Conservation (phyloP, 2,113 vertebrate species). For the Tachysurus vachellii region DNA sequence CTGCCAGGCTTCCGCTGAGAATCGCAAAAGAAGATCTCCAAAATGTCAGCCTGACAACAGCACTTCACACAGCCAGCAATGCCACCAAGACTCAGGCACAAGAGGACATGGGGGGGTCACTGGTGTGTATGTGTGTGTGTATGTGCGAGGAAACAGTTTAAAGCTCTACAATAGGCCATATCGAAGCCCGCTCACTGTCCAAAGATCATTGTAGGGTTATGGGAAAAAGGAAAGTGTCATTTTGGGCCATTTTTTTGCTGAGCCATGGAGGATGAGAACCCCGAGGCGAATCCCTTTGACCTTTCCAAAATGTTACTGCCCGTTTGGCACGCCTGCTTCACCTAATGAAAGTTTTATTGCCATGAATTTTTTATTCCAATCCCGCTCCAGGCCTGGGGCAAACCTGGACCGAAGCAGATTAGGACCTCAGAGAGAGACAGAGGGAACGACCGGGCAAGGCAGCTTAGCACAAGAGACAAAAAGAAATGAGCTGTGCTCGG, state of each 20-base stretch:
- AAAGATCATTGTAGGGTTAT: conserved; percentile 41
- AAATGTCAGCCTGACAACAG: conserved; percentile 58
- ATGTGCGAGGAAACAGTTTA: conserved; percentile 21
- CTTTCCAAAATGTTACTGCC: conserved; percentile 59
- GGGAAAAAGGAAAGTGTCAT: conserved; percentile 46
- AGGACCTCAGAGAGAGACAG: conserved; percentile 43
- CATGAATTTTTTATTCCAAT: conserved; percentile 59
- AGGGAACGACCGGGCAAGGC: neutral
- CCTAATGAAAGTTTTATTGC: conserved; percentile 60
- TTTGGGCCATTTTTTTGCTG: conserved; percentile 50
- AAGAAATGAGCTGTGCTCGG: conserved; percentile 18
- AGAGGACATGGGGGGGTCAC: conserved; percentile 45
- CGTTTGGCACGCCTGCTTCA: conserved; percentile 52
- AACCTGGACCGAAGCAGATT: conserved; percentile 47
- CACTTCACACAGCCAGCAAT: conserved; percentile 47
- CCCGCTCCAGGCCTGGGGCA: conserved; percentile 52
- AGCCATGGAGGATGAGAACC: conserved; percentile 49
- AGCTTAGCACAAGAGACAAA: conserved; percentile 5
- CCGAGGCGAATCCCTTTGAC: conserved; percentile 57
- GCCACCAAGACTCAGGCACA: conserved; percentile 36
- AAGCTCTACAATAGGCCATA: conserved; percentile 28
- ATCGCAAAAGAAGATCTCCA: conserved; percentile 52
- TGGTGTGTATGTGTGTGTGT: conserved; percentile 16
- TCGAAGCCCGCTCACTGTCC: conserved; percentile 20
- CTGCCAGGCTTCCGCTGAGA: conserved; percentile 42